Conservation (phyloP, 2,113 vertebrate species). For the Craseonycteris thonglongyai region DNA sequence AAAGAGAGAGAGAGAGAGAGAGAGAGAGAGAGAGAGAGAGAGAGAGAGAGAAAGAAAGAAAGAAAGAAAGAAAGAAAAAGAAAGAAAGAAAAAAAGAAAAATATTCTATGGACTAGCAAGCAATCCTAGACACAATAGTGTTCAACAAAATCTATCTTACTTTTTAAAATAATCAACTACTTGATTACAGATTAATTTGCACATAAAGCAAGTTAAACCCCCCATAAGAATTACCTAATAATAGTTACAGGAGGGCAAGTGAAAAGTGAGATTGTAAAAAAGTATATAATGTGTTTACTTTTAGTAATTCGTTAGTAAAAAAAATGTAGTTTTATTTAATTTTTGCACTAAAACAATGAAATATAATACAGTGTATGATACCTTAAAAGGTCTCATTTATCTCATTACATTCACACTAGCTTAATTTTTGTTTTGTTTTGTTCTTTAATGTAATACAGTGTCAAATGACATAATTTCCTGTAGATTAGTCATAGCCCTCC, state of each 20-base stretch:
- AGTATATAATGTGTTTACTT: background rate
- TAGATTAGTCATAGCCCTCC: constrained; percentile 34
- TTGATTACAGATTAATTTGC: background rate
- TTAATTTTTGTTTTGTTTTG: background rate
- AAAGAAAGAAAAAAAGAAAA: background rate
- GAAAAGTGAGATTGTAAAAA: background rate
- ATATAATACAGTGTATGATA: background rate
- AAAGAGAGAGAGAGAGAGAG: too few relatives aligned
- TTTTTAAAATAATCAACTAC: background rate
- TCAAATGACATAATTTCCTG: constrained; percentile 49
- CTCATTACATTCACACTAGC: background rate
- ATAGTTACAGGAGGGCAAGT: background rate
- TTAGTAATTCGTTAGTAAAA: background rate
- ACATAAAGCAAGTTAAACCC: background rate
- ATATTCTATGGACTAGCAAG: background rate
- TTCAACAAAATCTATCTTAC: background rate
- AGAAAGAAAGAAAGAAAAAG: too few relatives aligned
- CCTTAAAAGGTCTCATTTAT: background rate
- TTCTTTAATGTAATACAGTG: background rate
- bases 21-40: too few relatives aligned
- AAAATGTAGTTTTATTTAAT: background rate
- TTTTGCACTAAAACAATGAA: background rate
- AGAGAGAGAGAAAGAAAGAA: too few relatives aligned
- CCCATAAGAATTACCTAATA: background rate
- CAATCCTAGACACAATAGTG: background rate